phyloP scores from a whole-genome alignment of 2,888 invertebrate genomes.

The Sinotaia quadrata region DNA sequence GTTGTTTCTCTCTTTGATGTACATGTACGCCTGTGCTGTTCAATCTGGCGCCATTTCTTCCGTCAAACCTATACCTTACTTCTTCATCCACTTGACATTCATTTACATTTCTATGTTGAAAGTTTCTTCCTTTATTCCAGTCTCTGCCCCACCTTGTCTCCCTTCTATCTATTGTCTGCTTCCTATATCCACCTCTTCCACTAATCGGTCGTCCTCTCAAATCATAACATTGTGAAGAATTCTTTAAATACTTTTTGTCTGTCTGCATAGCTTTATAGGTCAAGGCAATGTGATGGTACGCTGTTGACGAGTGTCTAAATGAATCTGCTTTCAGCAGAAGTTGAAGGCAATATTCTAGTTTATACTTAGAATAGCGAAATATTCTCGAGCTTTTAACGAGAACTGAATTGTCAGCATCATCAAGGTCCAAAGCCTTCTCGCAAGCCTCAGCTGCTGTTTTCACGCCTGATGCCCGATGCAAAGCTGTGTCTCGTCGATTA shows the following conservation, averaged over 20 bases:
- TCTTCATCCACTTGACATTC: too few species aligned
- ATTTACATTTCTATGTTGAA: too few species aligned
- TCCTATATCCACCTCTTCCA: too few species aligned
- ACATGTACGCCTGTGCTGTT: too few species aligned
- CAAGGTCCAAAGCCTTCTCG: background rate
- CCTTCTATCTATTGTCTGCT: too few species aligned
- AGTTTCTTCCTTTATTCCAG: too few species aligned
- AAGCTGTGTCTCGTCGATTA: background rate
- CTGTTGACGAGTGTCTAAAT: slow-evolving; percentile 3
- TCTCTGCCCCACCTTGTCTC: too few species aligned
- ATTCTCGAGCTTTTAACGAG: slow-evolving; percentile 10
- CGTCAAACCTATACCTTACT: too few species aligned
- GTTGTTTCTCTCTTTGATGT: too few species aligned
- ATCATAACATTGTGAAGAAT: too few species aligned
- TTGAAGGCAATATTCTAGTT: background rate
- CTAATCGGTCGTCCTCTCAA: too few species aligned
- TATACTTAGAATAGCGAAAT: slow-evolving; percentile 1
- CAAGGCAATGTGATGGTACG: slow-evolving; percentile 12
- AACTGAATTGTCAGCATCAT: slow-evolving; percentile 7
- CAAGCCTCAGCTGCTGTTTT: slow-evolving; percentile 3
- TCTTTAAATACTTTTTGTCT: slow-evolving; percentile 1
- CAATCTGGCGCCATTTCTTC: too few species aligned
- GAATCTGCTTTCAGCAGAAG: slow-evolving; percentile 10
- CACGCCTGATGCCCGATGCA: background rate
- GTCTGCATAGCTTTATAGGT: slow-evolving; percentile 5